Evolutionary conservation across 2,797 vertebrate genomes (phyloP).

Genomic region (Pseudochromis fuscus): DNA sequence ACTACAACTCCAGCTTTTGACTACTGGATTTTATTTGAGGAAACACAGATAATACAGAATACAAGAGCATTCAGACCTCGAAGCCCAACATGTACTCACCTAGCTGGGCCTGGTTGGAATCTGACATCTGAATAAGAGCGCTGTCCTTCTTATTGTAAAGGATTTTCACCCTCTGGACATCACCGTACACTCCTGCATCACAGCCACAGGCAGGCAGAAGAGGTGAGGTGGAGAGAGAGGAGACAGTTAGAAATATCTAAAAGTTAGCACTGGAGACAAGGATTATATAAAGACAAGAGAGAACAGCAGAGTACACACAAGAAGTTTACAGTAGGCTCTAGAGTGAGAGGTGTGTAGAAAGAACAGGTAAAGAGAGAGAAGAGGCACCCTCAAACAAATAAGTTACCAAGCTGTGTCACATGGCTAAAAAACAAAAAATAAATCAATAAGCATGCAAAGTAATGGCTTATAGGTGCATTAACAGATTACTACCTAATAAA

Average conservation of each 20-base stretch:
- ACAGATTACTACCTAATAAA: conserved; percentile 79
- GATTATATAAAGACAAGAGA: conserved; percentile 82
- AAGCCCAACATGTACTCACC: conserved; percentile 88
- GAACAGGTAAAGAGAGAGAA: conserved; percentile 60
- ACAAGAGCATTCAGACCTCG: too few species aligned
- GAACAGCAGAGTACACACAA: conserved; percentile 86
- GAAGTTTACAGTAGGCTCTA: conserved; percentile 84
- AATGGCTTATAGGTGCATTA: conserved; percentile 89
- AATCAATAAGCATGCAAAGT: conserved; percentile 71
- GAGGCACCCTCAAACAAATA: conserved; percentile 72
- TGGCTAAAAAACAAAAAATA: conserved; percentile 44
- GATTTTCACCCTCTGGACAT: conserved; percentile 98
- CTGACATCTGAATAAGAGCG: conserved; percentile 98
- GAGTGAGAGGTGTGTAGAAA: conserved; percentile 60
- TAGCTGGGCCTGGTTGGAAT: conserved; percentile 95
- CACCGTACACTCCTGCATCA: conserved; percentile 95
- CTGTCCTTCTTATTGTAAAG: conserved; percentile 99
- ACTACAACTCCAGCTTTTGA: too few species aligned
- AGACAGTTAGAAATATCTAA: conserved; percentile 67
- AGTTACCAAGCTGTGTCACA: conserved; percentile 65
- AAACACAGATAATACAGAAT: too few species aligned
- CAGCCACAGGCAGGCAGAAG: conserved; percentile 84
- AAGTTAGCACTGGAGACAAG: conserved; percentile 75
- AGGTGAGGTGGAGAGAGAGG: conserved; percentile 74
- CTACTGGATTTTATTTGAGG: too few species aligned